Evolutionary conservation across 2,888 invertebrate species (phyloP).

Genomic region (Drosophila macrospina): DNA sequence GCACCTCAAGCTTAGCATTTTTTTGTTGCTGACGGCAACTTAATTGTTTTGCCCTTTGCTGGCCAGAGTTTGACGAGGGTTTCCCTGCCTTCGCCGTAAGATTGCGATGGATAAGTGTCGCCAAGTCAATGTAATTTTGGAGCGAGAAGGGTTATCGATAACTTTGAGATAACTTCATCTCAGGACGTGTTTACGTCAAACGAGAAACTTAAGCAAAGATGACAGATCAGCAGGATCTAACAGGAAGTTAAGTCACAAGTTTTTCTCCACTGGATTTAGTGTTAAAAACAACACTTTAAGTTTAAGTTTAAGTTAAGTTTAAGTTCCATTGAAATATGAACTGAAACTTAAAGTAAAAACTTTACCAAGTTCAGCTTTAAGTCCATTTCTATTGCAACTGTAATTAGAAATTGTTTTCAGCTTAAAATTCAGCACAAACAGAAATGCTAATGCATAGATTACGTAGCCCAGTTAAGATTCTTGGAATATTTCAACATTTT

Average conservation of each 20-base stretch:
- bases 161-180: no score
- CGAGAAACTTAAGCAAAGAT: neutral
- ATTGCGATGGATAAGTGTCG: constrained; percentile 8
- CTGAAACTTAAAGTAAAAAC: no score
- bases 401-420: constrained; percentile 1
- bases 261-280: neutral
- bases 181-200: neutral
- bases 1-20: constrained; percentile 15
- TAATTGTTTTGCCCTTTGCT: constrained; percentile 47
- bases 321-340: no score
- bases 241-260: neutral
- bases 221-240: neutral
- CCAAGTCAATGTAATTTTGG: constrained; percentile 1
- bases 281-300: no score
- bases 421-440: neutral
- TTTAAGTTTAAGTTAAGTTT: no score
- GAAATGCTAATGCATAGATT: constrained; percentile 7
- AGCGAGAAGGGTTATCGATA: constrained; percentile 16
- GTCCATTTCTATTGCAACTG: neutral
- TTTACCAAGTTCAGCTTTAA: neutral
- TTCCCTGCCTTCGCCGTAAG: neutral
- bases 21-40: constrained; percentile 33
- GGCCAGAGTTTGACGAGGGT: constrained; percentile 22
- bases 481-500: constrained; percentile 13
- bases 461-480: neutral